Evolutionary conservation across 2,888 invertebrate species (phyloP).

Genomic region (Apamea sordens): DNA sequence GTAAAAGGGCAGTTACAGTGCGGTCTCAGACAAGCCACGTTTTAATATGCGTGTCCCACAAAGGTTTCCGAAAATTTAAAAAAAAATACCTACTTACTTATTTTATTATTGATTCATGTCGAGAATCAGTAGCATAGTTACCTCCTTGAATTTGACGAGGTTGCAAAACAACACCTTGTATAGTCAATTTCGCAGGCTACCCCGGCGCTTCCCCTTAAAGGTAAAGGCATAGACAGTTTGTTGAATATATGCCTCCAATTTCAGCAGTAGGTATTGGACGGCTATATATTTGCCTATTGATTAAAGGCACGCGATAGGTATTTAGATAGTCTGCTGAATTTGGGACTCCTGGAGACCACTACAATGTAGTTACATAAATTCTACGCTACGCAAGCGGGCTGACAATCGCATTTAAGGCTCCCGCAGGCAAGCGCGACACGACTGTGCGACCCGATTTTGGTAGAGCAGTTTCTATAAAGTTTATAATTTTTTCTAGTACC

Average conservation of each 20-base stretch:
- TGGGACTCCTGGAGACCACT: not conserved
- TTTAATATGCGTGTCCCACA: too few relatives aligned
- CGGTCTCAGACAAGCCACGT: too few relatives aligned
- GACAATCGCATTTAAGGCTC: not conserved
- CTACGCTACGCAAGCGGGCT: not conserved
- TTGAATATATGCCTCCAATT: constrained; percentile 1
- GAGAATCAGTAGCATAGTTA: too few relatives aligned
- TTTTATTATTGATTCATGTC: too few relatives aligned
- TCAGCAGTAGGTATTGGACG: not conserved
- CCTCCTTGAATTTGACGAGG: too few relatives aligned
- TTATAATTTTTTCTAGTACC: not conserved
- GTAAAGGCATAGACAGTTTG: not conserved
- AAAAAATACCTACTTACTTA: too few relatives aligned
- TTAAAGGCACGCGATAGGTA: not conserved
- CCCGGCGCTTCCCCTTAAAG: not conserved
- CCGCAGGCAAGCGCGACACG: not conserved
- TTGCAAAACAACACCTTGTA: too few relatives aligned
- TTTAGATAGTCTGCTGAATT: constrained; percentile 3
- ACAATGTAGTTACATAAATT: constrained; percentile 8
- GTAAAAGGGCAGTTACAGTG: too few relatives aligned
- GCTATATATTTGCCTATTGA: constrained; percentile 10
- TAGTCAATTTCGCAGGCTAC: not conserved
- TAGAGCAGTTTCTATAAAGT: not conserved
- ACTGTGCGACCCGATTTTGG: not conserved
- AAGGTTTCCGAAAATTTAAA: too few relatives aligned